These are phyloP conservation scores for Grantiella picta DNA, from an alignment of 2,113 vertebrate species.

Conservation along the genomic window DNA sequence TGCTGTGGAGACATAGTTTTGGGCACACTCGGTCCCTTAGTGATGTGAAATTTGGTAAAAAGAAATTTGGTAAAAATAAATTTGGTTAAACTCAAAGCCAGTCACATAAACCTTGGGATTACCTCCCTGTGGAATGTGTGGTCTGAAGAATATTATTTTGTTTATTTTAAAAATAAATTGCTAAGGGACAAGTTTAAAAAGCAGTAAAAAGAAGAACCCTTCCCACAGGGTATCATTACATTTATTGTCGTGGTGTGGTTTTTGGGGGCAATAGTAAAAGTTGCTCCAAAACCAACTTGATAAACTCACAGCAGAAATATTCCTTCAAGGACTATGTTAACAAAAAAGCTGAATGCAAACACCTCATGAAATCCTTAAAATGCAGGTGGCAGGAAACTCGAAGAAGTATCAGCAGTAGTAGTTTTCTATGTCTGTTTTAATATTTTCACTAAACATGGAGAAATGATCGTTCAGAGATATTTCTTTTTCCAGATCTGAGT, in stretches of 20 bases:
- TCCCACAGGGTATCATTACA: background rate
- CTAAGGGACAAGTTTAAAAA: background rate
- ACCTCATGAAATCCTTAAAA: background rate
- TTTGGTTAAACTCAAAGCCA: background rate
- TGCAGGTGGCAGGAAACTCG: background rate
- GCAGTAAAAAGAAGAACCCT: background rate
- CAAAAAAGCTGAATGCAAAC: background rate
- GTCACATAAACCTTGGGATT: background rate
- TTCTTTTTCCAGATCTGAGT: background rate
- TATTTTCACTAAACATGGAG: background rate
- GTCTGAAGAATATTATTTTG: background rate
- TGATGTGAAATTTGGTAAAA: background rate
- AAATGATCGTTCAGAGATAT: background rate
- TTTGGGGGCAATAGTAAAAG: background rate
- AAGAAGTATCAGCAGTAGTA: background rate
- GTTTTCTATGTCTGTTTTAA: background rate
- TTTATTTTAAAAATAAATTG: background rate
- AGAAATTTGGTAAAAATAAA: background rate
- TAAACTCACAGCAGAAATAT: background rate
- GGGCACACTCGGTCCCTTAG: background rate
- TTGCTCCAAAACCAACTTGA: background rate
- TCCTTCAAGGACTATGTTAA: background rate
- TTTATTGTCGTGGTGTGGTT: rapidly evolving
- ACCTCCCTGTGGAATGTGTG: rapidly evolving
- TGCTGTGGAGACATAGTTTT: background rate